Base-by-base conservation (phyloP, 1,140 invertebrate species). In the Anastrepha ludens region DNA sequence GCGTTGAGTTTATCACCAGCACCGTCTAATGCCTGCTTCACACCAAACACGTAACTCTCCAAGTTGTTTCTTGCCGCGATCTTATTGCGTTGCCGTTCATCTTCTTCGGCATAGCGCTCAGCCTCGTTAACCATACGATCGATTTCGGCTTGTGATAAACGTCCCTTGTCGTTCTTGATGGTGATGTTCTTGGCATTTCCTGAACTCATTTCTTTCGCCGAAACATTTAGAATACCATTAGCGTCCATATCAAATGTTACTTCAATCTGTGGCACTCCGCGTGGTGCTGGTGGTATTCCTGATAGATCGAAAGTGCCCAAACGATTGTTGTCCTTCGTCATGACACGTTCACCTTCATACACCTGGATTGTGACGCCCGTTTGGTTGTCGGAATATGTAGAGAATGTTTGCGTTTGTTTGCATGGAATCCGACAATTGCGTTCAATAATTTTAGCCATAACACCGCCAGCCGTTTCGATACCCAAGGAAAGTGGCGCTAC, bases 91-190 rank as follows among this genome's bases (percentile, higher is more conserved):
- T 97, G 96, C 87, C 94, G 58, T 92, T 97, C 97, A 88, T 96
- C 95, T 87, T 95, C 95, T 47, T 94, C 94, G 41, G 90, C 90
- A 81, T 91, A 91, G 29, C 88, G 89, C 86, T 91, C 91, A 9
- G 91, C 91, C 78, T 91, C 91, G 89, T 89, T 90, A 6, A 91
- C 91, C 91, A 91, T 91, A 88, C 91, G 90, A 87, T 98, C 96
- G 90, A 98, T 98, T 89, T 97, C 97, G 44, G 97, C 96, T 91
- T 98, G 97, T 9, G 94, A 95, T 4, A 97, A 93, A 87, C 97
- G 94, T 62, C 97, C 96, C 91, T 97, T 97, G 92, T 98, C 97
- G 91, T 98, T 98, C 59, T 96, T 97, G 88, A 98, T 97, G 15
- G 96, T 97, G 89, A 98, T 97, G 90, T 97, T 97, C 94, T 95